Evolutionary conservation across 2,888 invertebrate genomes (phyloP).

Genomic region (Odontomyia ornata): DNA sequence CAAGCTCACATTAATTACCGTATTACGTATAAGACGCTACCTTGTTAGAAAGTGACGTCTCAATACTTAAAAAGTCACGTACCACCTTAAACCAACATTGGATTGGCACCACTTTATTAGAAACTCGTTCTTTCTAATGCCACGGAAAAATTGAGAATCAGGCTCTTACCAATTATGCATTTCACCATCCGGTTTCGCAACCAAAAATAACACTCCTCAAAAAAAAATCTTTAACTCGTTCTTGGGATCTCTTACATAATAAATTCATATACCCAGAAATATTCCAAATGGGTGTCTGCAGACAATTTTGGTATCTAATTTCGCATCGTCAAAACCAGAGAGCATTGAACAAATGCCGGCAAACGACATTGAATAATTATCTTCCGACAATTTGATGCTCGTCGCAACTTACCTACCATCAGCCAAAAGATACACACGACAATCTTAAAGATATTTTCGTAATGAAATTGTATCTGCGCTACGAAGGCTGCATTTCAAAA

Average conservation of each 20-base stretch:
- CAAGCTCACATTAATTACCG: too few relatives aligned
- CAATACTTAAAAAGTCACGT: too few relatives aligned
- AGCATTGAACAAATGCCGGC: background rate
- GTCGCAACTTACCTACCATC: background rate
- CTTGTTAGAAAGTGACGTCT: too few relatives aligned
- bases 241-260: slow-evolving; percentile 18
- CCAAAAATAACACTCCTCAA: background rate
- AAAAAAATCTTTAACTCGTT: slow-evolving; percentile 1
- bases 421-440: background rate
- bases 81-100: too few relatives aligned
- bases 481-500: background rate
- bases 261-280: background rate
- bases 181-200: background rate
- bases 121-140: too few relatives aligned
- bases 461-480: slow-evolving; percentile 1
- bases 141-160: background rate
- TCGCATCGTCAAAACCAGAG: slow-evolving; percentile 5
- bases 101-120: too few relatives aligned
- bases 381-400: slow-evolving; percentile 11
- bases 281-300: slow-evolving; percentile 18
- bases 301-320: slow-evolving; percentile 14
- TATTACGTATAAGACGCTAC: too few relatives aligned
- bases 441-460: background rate
- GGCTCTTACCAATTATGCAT: slow-evolving; percentile 21
- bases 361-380: slow-evolving; percentile 23